phyloP scores from a whole-genome alignment of 2,113 vertebrate genomes.

The Grallaria varia region DNA sequence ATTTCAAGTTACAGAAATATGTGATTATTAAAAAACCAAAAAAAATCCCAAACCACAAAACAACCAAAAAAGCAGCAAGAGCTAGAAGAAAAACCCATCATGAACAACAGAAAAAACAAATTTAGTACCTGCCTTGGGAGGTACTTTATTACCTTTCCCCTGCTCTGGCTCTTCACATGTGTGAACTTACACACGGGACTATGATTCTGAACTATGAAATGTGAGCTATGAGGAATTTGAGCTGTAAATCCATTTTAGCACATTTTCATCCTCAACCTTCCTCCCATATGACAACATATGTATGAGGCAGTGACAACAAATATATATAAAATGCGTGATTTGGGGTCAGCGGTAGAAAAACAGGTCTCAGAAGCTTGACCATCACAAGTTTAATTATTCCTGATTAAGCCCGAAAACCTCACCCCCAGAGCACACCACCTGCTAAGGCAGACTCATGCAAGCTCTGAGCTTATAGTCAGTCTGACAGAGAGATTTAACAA shows the following conservation, averaged over 20 bases:
- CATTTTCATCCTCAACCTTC: background rate
- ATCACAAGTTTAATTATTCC: background rate
- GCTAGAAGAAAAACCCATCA: background rate
- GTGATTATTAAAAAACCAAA: background rate
- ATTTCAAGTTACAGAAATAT: rapidly evolving
- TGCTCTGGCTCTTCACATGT: background rate
- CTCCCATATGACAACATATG: background rate
- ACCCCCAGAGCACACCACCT: background rate
- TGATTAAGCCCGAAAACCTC: background rate
- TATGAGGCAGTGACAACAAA: background rate
- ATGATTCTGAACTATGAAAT: background rate
- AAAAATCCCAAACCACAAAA: too few relatives aligned
- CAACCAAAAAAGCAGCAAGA: background rate
- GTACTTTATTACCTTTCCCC: too few relatives aligned
- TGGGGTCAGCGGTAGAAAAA: background rate
- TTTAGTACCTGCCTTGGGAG: background rate
- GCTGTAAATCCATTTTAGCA: background rate
- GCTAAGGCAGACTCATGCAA: background rate
- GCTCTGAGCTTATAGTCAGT: background rate
- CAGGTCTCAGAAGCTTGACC: background rate
- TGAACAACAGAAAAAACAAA: background rate
- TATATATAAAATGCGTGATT: background rate
- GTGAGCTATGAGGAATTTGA: background rate
- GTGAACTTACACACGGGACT: background rate
- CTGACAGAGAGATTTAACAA: background rate